Base-by-base conservation (phyloP, 2,888 invertebrate genomes). In the Drosophila atripex region DNA sequence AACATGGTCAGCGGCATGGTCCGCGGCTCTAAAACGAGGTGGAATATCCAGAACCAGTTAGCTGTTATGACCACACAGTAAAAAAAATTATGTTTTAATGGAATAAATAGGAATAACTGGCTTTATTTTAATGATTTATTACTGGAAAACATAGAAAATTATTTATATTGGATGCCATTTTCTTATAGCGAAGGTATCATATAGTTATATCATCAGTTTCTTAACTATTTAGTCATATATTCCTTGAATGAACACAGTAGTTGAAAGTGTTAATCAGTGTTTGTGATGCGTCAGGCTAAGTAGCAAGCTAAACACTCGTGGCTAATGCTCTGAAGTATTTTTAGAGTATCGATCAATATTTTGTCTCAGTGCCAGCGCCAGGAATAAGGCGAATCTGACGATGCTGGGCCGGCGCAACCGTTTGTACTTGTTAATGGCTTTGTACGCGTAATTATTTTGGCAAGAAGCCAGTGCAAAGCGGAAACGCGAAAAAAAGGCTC, bases 371-470 rank as follows among this genome's bases (percentile, higher is more conserved):
- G 57, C 28, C 18, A 41, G 16, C 35, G 46, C 59, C 54, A 25
- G 57, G 50, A 60, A 47, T 47, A 60, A 47, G 57, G 47, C 46
- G 51, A 51, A 43, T 50, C 30, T 41, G 52, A 11, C 35, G 11
- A 14, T 56, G 25, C 43, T 63, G 60, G 75, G 58, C 69, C 80
- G 82, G 82, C 82, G 72, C 77, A 82, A 85, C 86, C 86, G 84
- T 84, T 84, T 84, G 84, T 84, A 86, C 84, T 84, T 86, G 84
- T 84, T 84, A 84, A 84, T 84, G 86, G 80, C 69, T 84, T 84
- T 84, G 84, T 84, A 86, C 84, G 86, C 84, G 84, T 84, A 84
- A 84, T 84, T 84, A 84, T 84, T 83, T 84, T 86, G 80, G 77
- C 84, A 84, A 84, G 80, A 83, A 84, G 84, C 79, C 80, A 71